phyloP scores from a whole-genome alignment of 1,140 invertebrate species.

The Camponotus pennsylvanicus region DNA sequence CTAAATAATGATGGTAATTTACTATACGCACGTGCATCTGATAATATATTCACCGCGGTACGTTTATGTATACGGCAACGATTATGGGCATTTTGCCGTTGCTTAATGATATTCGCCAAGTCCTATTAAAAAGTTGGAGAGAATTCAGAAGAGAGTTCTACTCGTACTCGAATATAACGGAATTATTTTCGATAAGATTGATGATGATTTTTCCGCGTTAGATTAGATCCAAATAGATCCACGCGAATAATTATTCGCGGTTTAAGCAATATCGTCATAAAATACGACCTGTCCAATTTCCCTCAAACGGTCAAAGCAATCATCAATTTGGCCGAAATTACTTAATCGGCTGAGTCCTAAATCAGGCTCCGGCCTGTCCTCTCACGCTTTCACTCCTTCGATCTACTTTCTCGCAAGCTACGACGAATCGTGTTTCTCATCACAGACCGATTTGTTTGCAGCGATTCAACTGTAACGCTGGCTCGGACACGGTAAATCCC shows the following conservation, averaged over 20 bases:
- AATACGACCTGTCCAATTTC: slow-evolving; percentile 55
- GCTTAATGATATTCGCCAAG: not conserved
- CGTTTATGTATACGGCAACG: not conserved
- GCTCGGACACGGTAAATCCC: slow-evolving; percentile 85
- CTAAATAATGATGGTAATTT: slow-evolving; percentile 56
- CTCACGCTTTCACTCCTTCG: slow-evolving; percentile 80
- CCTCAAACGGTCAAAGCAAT: not conserved
- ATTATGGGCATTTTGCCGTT: not conserved
- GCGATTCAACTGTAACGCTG: slow-evolving; percentile 88
- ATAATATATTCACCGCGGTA: not conserved
- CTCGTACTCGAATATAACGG: not conserved
- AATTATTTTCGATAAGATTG: too few species aligned
- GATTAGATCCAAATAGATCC: not conserved
- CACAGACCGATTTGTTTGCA: slow-evolving; percentile 79
- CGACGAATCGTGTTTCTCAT: slow-evolving; percentile 64
- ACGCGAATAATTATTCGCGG: not conserved
- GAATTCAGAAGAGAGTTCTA: not conserved
- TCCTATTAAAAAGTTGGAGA: not conserved
- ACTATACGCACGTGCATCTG: not conserved
- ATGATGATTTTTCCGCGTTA: slow-evolving; percentile 19
- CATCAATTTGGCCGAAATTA: slow-evolving; percentile 46
- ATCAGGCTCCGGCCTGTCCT: slow-evolving; percentile 41
- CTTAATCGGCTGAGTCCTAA: slow-evolving; percentile 57
- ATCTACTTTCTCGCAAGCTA: slow-evolving; percentile 73
- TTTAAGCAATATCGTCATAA: slow-evolving; percentile 6